phyloP scores from a whole-genome alignment of 2,797 vertebrate genomes.

The Eremophila alpestris region DNA sequence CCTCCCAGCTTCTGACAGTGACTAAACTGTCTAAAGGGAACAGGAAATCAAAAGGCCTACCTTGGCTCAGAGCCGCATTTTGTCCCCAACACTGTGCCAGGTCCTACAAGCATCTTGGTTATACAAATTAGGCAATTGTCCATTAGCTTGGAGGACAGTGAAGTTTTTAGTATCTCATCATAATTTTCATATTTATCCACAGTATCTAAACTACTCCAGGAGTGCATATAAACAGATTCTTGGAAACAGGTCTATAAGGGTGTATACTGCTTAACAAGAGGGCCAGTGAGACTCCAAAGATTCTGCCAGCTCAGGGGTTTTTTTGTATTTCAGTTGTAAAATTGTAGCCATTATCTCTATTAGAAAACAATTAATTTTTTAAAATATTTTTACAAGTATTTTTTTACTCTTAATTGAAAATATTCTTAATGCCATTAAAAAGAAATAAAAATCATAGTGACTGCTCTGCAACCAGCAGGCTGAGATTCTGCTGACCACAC shows the following conservation, averaged over 20 bases:
- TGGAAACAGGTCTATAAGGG: background rate
- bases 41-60: background rate
- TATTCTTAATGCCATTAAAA: background rate
- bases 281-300: background rate
- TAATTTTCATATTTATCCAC: background rate
- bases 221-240: background rate
- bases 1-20: background rate
- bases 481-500: background rate
- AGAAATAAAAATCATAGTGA: background rate
- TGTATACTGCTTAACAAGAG: background rate
- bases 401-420: background rate
- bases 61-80: background rate
- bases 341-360: background rate
- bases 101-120: background rate
- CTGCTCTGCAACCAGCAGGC: background rate
- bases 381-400: too few relatives aligned
- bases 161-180: background rate
- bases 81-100: background rate
- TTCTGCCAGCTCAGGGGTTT: background rate
- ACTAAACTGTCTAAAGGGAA: background rate
- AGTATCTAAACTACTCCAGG: background rate
- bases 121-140: background rate
- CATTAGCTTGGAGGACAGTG: background rate
- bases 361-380: background rate
- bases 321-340: background rate